Base-by-base conservation (phyloP, 2,888 invertebrate genomes). In the Callosobruchus maculatus region DNA sequence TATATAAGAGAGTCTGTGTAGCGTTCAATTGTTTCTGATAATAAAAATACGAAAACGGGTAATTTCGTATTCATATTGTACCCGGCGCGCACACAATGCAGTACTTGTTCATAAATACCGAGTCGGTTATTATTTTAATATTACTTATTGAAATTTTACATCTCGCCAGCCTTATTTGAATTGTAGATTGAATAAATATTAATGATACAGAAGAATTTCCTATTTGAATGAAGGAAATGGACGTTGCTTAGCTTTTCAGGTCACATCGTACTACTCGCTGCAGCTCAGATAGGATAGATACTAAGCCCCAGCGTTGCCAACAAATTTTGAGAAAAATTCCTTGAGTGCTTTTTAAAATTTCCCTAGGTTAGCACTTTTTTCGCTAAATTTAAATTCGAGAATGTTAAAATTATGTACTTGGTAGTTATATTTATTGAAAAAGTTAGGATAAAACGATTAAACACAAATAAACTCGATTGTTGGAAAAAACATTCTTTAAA, bases 51-150 rank as follows among this genome's bases (percentile, higher is more conserved):
- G 81, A 83, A 82, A 85, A 84, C 84, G 82, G 83, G 84, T 83
- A 85, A 85, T 85, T 85, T 85, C 82, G 82, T 85, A 85, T 85
- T 85, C 85, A 85, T 85, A 85, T 84, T 84, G 84, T 83, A 81
- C 83, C 77, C 80, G 80, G 74, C 67, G 78, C 81, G 80, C 77
- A 83, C 83, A 84, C 83, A 84, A 84, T 84, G 81, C 83, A 79
- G 81, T 81, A 81, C 82, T 82, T 82, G 81, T 82, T 81, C 81
- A 81, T 81, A 81, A 81, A 81, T 82, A 80, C 81, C 80, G 77
- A 77, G 75, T 78, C 81, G 77, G 80, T 80, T 80, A 80, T 80
- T 81, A 81, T 80, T 79, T 78, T 79, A 80, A 79, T 80, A 80
- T 81, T 81, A 81, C 80, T 81, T 81, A 81, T 81, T 81, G 80